Evolutionary conservation across 2,113 vertebrate species (phyloP).

Genomic region (Muscicapa adusta): DNA sequence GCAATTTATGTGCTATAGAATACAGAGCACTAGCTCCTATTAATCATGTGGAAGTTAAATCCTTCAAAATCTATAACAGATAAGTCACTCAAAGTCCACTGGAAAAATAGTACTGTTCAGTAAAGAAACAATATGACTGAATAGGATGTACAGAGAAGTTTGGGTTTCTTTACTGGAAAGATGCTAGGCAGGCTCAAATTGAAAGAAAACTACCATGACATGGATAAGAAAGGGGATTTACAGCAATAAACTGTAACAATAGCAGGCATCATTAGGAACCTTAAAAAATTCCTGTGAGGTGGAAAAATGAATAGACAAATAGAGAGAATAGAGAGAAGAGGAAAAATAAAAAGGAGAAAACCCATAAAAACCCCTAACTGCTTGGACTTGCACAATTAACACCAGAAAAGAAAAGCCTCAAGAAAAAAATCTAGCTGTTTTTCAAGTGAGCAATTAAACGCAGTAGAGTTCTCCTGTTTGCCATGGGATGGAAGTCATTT

Average conservation of each 20-base stretch:
- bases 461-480: not conserved
- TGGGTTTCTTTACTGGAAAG: not conserved
- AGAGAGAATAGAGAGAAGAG: too few species aligned
- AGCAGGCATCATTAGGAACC: not conserved
- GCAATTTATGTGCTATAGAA: not conserved
- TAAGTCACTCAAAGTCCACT: not conserved
- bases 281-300: not conserved
- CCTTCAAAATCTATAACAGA: not conserved
- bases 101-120: not conserved
- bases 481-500: not conserved
- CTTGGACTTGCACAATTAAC: accelerated
- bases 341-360: not conserved
- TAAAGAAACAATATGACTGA: not conserved
- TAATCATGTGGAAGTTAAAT: not conserved
- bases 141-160: not conserved
- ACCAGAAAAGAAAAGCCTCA: not conserved
- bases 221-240: not conserved
- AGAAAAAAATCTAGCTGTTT: not conserved
- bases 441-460: not conserved
- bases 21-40: not conserved
- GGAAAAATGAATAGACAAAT: not conserved
- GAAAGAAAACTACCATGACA: not conserved
- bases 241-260: not conserved
- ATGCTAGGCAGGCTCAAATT: not conserved
- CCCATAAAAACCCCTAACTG: accelerated